These are phyloP conservation scores for Carassius auratus DNA, from an alignment of 2,113 vertebrate genomes.

Conservation along the genomic window DNA sequence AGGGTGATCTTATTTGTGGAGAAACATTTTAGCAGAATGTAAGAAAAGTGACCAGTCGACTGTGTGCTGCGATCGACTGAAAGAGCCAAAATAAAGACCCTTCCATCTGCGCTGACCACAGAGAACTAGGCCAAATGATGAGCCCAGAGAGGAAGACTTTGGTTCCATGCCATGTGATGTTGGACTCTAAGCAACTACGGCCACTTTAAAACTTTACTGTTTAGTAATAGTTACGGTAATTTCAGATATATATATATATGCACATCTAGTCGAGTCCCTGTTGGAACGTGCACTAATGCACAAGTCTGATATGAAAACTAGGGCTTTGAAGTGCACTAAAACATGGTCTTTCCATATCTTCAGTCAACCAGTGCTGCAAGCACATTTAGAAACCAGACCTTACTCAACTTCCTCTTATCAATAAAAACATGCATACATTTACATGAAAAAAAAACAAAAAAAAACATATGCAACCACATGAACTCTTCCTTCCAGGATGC, in stretches of 20 bases:
- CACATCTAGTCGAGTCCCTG: neutral
- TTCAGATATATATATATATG: neutral
- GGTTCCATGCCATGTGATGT: conserved; percentile 27
- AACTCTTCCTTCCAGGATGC: conserved; percentile 5
- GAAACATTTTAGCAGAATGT: neutral
- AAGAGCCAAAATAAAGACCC: conserved; percentile 22
- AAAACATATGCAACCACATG: neutral
- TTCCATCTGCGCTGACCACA: conserved; percentile 36
- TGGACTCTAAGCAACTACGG: conserved; percentile 10
- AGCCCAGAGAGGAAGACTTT: conserved; percentile 29
- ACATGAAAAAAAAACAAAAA: neutral
- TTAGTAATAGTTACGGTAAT: conserved; percentile 18
- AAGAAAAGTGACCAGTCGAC: conserved; percentile 8
- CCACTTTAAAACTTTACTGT: neutral
- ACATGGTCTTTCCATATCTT: neutral
- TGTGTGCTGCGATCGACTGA: neutral
- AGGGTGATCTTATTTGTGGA: neutral
- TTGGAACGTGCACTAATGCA: conserved; percentile 19
- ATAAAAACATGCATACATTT: neutral
- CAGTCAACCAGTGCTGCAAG: neutral
- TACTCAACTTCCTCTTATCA: conserved; percentile 16
- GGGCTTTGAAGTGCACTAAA: conserved; percentile 29
- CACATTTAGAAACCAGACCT: neutral
- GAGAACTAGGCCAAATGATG: conserved; percentile 38
- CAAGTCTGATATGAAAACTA: neutral